phyloP scores from a whole-genome alignment of 2,888 invertebrate genomes.

The Steinernema carpocapsae region DNA sequence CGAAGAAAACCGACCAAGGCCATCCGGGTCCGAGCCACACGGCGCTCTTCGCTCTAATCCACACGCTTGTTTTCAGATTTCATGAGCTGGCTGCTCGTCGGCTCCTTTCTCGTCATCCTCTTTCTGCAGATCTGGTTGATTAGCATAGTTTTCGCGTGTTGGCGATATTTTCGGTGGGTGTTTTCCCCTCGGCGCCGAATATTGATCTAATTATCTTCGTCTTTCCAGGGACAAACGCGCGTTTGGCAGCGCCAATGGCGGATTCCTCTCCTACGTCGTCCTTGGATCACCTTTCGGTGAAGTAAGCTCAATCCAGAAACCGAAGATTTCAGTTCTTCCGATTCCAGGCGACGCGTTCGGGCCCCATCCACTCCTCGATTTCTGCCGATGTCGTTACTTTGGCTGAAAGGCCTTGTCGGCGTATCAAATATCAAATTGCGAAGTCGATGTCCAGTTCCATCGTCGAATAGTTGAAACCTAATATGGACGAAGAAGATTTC shows the following conservation, averaged over 20 bases:
- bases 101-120: conserved; percentile 53
- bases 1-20: not conserved
- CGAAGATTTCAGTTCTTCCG: too few species aligned
- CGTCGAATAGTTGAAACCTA: not conserved
- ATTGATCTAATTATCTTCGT: conserved; percentile 1
- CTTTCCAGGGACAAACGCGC: conserved; percentile 40
- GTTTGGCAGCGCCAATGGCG: conserved; percentile 40
- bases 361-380: conserved; percentile 23
- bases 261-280: conserved; percentile 40
- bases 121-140: conserved; percentile 62
- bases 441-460: conserved; percentile 15
- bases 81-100: conserved; percentile 54
- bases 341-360: conserved; percentile 5
- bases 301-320: not conserved
- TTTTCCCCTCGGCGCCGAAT: not conserved
- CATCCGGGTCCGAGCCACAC: too few species aligned
- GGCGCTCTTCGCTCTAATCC: too few species aligned
- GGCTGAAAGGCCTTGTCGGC: not conserved
- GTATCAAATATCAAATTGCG: not conserved
- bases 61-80: conserved; percentile 46
- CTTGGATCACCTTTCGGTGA: conserved; percentile 30
- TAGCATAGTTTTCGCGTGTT: conserved; percentile 59
- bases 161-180: conserved; percentile 55
- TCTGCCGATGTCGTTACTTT: conserved; percentile 18
- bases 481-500: not conserved